phyloP scores from a whole-genome alignment of 2,888 invertebrate species.

The Pterostichus madidus region DNA sequence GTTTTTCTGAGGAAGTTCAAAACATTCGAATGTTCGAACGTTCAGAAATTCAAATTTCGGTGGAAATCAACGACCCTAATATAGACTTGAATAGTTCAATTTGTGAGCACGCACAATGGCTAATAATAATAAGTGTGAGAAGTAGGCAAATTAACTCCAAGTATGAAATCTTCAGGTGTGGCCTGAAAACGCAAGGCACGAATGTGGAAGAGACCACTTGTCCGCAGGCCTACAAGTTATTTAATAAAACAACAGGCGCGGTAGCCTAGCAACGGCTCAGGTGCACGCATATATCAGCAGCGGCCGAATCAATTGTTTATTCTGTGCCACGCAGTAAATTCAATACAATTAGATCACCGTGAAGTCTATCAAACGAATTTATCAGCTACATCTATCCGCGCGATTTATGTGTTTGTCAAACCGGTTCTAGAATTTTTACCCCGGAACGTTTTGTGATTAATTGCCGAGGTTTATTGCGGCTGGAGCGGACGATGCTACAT shows the following conservation, averaged over 20 bases:
- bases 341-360: conserved; percentile 66
- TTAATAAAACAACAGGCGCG: conserved; percentile 61
- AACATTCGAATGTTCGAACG: no score
- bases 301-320: conserved; percentile 62
- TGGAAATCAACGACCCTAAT: no score
- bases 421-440: conserved; percentile 60
- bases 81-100: no score
- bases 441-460: conserved; percentile 59
- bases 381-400: conserved; percentile 63
- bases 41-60: no score
- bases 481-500: background rate
- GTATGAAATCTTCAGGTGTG: no score
- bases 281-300: conserved; percentile 44
- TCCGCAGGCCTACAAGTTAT: conserved; percentile 37
- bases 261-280: conserved; percentile 42
- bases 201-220: background rate
- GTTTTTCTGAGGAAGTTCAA: no score
- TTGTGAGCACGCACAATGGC: no score
- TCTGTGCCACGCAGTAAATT: conserved; percentile 63
- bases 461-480: conserved; percentile 57
- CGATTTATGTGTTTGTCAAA: conserved; percentile 65
- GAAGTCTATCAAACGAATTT: conserved; percentile 66
- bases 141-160: no score
- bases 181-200: no score
- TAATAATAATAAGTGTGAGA: no score